These are phyloP conservation scores for Chaetodon trifasciatus DNA, from an alignment of 2,797 vertebrate genomes.

Conservation along the genomic window DNA sequence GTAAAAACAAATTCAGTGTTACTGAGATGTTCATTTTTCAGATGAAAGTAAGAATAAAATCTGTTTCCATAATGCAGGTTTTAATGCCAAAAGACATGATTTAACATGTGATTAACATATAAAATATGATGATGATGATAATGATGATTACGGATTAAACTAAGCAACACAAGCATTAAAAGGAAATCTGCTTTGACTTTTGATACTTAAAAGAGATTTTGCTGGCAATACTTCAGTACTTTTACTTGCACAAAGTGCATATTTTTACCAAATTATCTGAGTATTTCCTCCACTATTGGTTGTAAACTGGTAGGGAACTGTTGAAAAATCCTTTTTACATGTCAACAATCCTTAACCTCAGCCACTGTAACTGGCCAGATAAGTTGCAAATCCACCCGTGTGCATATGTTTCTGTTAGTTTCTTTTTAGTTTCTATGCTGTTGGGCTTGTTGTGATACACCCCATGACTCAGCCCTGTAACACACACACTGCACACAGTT, in stretches of 20 bases:
- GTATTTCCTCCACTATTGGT: not conserved
- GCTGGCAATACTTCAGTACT: not conserved
- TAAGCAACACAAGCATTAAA: too few species aligned
- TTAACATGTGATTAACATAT: too few species aligned
- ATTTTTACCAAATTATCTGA: not conserved
- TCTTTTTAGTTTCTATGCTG: not conserved
- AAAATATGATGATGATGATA: too few species aligned
- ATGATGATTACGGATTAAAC: too few species aligned
- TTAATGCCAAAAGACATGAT: too few species aligned
- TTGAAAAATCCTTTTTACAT: not conserved
- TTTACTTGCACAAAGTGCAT: not conserved
- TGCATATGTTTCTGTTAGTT: not conserved
- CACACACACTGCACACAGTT: not conserved
- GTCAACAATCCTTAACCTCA: not conserved
- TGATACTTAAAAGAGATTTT: too few species aligned
- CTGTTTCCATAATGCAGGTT: too few species aligned
- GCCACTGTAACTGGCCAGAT: not conserved
- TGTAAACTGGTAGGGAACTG: not conserved
- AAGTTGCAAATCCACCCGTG: not conserved
- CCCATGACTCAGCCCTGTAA: not conserved
- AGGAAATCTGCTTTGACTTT: too few species aligned
- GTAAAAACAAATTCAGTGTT: constrained; percentile 8
- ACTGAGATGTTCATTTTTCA: not conserved
- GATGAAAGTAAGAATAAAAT: not conserved
- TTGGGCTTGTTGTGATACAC: constrained; percentile 17